Evolutionary conservation across 2,888 invertebrate genomes (phyloP).

Genomic region (Rotaria macrura): DNA sequence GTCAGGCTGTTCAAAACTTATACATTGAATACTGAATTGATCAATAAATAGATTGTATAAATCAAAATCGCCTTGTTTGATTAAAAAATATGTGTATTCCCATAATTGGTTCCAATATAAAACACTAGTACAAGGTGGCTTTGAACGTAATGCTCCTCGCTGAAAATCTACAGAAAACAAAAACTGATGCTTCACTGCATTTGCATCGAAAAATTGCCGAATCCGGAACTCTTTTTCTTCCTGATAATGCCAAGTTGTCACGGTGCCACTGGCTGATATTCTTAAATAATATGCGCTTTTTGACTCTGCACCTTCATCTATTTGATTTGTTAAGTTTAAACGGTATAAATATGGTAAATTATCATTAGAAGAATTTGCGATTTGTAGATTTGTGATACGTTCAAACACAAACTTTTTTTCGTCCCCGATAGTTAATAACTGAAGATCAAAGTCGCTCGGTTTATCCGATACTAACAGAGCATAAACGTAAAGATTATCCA

Average conservation of each 20-base stretch:
- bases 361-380: neutral
- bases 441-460: neutral
- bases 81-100: neutral
- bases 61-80: neutral
- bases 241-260: neutral
- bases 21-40: neutral
- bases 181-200: neutral
- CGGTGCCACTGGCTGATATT: neutral
- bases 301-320: neutral
- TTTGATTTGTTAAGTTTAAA: neutral
- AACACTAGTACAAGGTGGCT: neutral
- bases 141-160: neutral
- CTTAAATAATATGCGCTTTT: neutral
- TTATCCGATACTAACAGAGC: neutral
- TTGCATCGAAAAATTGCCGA: neutral
- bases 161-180: neutral
- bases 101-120: neutral
- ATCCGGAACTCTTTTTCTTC: neutral
- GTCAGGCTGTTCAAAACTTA: neutral
- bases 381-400: neutral
- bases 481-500: neutral
- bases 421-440: neutral
- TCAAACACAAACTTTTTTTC: neutral
- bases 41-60: neutral
- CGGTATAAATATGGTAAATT: neutral